These are phyloP conservation scores for Peromyscus maniculatus DNA, from an alignment of 2,113 vertebrate genomes.

Conservation along the genomic window DNA sequence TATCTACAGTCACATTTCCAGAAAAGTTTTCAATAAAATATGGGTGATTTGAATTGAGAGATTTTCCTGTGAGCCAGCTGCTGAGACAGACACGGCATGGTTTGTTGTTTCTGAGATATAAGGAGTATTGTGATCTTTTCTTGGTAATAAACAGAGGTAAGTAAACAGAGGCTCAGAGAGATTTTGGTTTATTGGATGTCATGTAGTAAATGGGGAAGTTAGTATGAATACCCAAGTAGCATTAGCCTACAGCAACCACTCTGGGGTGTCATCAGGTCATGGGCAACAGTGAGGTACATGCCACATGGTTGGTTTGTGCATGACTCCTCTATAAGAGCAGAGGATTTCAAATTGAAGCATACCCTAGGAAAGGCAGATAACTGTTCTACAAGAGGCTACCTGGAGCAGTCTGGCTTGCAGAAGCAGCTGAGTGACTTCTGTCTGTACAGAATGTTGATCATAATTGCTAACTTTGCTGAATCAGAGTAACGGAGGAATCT, in stretches of 20 bases:
- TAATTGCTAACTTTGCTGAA: neutral
- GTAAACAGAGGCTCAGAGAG: neutral
- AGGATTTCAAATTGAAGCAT: neutral
- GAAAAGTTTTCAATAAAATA: neutral
- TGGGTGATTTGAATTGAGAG: conserved; percentile 9
- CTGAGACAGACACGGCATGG: neutral
- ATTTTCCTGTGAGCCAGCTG: neutral
- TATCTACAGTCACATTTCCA: conserved; percentile 22
- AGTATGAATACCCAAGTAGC: neutral
- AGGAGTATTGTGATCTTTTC: neutral
- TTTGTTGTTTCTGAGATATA: neutral
- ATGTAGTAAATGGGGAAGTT: neutral
- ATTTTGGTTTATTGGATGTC: neutral
- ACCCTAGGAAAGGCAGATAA: neutral
- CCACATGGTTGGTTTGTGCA: neutral
- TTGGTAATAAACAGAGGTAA: conserved; percentile 6
- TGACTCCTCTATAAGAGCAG: neutral
- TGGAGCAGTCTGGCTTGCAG: neutral
- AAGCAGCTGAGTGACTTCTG: neutral
- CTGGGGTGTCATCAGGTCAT: neutral
- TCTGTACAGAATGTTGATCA: neutral
- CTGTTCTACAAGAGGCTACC: neutral
- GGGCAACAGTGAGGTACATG: neutral
- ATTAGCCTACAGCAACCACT: neutral
- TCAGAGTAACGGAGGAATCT: neutral